A percentile compares a stretch with the other conserved stretches of the same genome.
phyloP scores from a whole-genome alignment of 2,888 invertebrate species.

The Gonocerus acuteangulatus region DNA sequence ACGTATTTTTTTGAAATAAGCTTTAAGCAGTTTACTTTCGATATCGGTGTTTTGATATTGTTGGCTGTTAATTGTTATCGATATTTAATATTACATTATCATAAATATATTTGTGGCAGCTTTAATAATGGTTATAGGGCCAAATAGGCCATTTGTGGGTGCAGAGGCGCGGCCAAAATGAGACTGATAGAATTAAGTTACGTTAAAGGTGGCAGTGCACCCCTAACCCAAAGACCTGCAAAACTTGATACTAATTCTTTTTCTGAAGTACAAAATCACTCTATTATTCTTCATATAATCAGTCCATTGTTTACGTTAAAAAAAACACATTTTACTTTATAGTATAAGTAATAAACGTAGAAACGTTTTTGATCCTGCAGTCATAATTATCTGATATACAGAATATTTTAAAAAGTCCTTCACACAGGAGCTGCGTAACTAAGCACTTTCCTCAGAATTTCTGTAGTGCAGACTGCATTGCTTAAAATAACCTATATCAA shows the following conservation, averaged over 20 bases:
- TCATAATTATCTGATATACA: too few relatives aligned
- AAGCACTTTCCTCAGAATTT: too few relatives aligned
- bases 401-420: too few relatives aligned
- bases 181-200: conserved; percentile 11
- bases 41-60: conserved; percentile 1
- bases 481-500: too few relatives aligned
- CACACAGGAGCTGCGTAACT: too few relatives aligned
- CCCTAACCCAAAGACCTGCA: not conserved
- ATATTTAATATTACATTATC: conserved; percentile 4
- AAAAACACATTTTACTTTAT: too few relatives aligned
- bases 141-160: not conserved
- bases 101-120: conserved; percentile 14
- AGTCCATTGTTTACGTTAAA: too few relatives aligned
- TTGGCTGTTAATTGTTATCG: conserved; percentile 14
- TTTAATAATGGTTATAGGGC: conserved; percentile 7
- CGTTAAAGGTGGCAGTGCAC: not conserved
- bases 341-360: too few relatives aligned
- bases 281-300: not conserved
- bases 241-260: not conserved
- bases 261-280: not conserved
- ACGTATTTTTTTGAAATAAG: conserved; percentile 14
- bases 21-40: conserved; percentile 7
- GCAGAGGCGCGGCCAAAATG: conserved; percentile 18
- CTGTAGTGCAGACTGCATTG: too few relatives aligned
- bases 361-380: too few relatives aligned